A percentile compares a stretch with the other conserved stretches of the same genome.
phyloP scores from a whole-genome alignment of 2,888 invertebrate genomes.

The Drosophila kambysellisi region DNA sequence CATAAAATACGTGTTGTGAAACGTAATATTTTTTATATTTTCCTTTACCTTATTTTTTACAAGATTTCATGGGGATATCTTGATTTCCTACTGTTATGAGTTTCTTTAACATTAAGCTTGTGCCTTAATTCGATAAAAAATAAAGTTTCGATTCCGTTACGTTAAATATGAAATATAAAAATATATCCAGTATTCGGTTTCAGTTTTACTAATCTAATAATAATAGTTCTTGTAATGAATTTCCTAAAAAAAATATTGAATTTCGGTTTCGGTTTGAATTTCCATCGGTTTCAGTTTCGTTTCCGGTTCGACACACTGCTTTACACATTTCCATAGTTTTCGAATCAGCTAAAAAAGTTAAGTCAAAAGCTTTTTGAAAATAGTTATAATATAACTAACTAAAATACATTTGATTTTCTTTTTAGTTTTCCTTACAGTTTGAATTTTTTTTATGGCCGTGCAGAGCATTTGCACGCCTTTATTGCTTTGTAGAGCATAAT shows the following conservation, averaged over 20 bases:
- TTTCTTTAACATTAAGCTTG: neutral
- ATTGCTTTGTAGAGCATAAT: constrained; percentile 8
- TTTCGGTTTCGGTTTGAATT: no score
- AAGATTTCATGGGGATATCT: neutral
- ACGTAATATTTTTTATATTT: neutral
- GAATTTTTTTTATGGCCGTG: neutral
- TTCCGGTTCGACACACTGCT: no score
- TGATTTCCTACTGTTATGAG: neutral
- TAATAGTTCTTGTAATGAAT: neutral
- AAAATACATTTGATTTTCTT: neutral
- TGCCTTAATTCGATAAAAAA: neutral
- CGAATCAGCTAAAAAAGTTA: neutral
- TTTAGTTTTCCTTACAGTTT: neutral
- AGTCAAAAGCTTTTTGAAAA: neutral
- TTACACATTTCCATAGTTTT: neutral
- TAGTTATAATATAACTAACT: neutral
- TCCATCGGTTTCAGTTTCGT: no score
- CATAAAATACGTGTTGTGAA: neutral
- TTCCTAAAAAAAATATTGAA: no score
- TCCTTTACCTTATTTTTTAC: neutral
- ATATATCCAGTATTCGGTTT: neutral
- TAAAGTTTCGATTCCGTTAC: neutral
- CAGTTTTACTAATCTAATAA: neutral
- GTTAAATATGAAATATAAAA: neutral
- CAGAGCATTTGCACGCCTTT: constrained; percentile 5